These are phyloP conservation scores for Dreissena polymorpha DNA, from an alignment of 1,140 invertebrate genomes.

Conservation along the genomic window DNA sequence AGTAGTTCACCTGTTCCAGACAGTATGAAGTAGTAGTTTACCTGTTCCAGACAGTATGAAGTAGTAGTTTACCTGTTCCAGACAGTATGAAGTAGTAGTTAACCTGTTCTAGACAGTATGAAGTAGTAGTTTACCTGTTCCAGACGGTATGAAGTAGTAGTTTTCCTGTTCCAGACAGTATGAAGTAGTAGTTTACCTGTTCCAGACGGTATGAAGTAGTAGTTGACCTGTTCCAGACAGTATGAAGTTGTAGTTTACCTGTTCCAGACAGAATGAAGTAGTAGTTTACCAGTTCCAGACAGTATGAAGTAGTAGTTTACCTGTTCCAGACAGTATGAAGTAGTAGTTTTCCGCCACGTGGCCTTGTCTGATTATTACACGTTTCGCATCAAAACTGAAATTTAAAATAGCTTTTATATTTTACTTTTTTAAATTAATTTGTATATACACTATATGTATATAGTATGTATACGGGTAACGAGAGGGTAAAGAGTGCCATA, in stretches of 20 bases:
- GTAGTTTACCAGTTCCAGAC: conserved; percentile 74
- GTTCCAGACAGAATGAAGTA: too few species aligned
- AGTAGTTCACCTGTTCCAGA: conserved; percentile 79
- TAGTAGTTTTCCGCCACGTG: conserved; percentile 79
- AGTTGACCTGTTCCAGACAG: conserved; percentile 75
- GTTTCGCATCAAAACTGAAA: conserved; percentile 75
- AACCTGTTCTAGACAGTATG: conserved; percentile 77
- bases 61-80: conserved; percentile 79
- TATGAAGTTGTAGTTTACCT: conserved; percentile 79
- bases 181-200: conserved; percentile 79
- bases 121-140: conserved; percentile 79
- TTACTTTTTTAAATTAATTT: background rate
- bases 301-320: conserved; percentile 76
- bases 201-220: too few species aligned
- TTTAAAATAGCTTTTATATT: conserved; percentile 3
- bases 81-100: too few species aligned
- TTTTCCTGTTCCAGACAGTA: conserved; percentile 76
- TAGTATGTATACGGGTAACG: too few species aligned
- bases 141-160: too few species aligned
- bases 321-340: conserved; percentile 78
- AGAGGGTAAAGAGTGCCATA: too few species aligned
- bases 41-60: conserved; percentile 78
- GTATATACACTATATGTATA: too few species aligned
- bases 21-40: too few species aligned
- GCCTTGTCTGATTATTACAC: conserved; percentile 78